These are phyloP conservation scores for Tapirus indicus DNA, from an alignment of 2,797 vertebrate genomes.

Conservation along the genomic window DNA sequence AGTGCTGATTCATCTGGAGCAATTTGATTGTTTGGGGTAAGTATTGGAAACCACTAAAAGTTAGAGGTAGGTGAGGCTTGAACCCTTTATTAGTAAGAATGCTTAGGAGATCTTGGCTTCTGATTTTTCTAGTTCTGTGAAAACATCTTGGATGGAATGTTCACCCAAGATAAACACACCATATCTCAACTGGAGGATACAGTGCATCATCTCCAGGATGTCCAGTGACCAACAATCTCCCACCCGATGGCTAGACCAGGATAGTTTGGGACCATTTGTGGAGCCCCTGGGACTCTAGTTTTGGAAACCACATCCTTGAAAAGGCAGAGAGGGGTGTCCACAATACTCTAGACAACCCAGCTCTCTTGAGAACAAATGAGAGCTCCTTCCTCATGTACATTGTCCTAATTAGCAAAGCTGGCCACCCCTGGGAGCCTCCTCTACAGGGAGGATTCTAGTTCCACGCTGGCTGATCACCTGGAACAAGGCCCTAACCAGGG, in stretches of 20 bases:
- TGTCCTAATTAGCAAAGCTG: not conserved
- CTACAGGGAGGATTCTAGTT: not conserved
- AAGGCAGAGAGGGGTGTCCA: not conserved
- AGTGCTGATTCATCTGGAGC: not conserved
- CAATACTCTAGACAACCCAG: not conserved
- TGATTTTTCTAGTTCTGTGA: not conserved
- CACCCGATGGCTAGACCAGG: not conserved
- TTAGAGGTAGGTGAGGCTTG: not conserved
- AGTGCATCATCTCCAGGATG: not conserved
- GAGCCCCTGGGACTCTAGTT: not conserved
- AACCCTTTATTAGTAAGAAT: not conserved
- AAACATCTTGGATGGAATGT: not conserved
- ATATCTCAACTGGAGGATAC: not conserved
- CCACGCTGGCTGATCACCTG: not conserved
- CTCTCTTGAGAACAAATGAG: not conserved
- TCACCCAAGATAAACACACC: not conserved
- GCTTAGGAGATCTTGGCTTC: not conserved
- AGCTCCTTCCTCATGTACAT: not conserved
- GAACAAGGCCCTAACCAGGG: not conserved
- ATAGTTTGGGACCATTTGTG: no score
- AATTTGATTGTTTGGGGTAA: not conserved
- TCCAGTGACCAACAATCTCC: not conserved
- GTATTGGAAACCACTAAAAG: not conserved
- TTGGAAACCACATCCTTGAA: not conserved
- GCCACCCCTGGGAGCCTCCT: not conserved